These are phyloP conservation scores for Lasioglossum albipes DNA, from an alignment of 1,140 invertebrate species.

Conservation along the genomic window DNA sequence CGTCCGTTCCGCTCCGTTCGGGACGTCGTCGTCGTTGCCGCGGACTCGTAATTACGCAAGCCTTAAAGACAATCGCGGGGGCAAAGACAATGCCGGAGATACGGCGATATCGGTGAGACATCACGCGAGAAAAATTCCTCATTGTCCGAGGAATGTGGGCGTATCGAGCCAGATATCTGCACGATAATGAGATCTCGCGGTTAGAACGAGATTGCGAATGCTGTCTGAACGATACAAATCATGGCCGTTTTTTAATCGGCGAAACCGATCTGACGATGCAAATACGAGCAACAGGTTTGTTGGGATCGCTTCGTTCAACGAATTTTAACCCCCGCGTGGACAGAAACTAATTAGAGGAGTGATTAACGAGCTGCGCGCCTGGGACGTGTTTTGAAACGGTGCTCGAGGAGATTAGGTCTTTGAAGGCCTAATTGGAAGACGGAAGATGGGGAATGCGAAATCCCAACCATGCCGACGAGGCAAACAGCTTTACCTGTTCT, in stretches of 20 bases:
- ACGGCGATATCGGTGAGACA: conserved; percentile 26
- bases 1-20: conserved; percentile 68
- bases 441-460: conserved; percentile 72
- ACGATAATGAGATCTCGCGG: conserved; percentile 6
- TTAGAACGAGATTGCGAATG: no score
- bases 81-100: conserved; percentile 29
- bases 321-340: background rate
- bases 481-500: conserved; percentile 83
- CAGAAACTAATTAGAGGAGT: background rate
- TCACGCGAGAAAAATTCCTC: conserved; percentile 28
- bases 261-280: background rate
- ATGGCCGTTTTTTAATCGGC: background rate
- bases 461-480: conserved; percentile 68
- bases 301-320: no score
- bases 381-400: background rate
- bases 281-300: background rate
- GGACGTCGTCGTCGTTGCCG: conserved; percentile 63
- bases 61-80: conserved; percentile 62
- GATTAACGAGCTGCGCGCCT: background rate
- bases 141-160: conserved; percentile 43
- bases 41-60: conserved; percentile 71
- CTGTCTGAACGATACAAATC: background rate
- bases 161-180: conserved; percentile 35
- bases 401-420: no score
- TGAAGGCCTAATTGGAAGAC: background rate